phyloP scores from a whole-genome alignment of 2,113 vertebrate genomes.

The Baryphthengus martii region DNA sequence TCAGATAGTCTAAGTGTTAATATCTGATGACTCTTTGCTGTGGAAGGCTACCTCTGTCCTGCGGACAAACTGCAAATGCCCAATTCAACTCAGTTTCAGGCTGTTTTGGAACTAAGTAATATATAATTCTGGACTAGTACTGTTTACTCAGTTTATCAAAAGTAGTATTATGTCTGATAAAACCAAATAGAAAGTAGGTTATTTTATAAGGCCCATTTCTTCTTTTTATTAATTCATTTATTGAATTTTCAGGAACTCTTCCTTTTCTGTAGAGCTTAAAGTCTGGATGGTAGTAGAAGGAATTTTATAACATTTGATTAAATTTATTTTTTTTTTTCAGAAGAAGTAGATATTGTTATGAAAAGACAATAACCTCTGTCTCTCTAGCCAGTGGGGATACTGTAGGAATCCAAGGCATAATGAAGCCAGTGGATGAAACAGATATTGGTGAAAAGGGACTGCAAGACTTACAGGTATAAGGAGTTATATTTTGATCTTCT shows the following conservation, averaged over 20 bases:
- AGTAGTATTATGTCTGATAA: not conserved
- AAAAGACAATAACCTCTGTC: not conserved
- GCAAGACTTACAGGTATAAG: not conserved
- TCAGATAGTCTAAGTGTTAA: not conserved
- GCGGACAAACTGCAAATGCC: not conserved
- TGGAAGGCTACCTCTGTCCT: not conserved
- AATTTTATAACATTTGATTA: not conserved
- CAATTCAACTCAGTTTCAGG: not conserved
- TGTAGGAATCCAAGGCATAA: not conserved
- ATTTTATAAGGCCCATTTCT: not conserved
- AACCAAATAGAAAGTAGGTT: not conserved
- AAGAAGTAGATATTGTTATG: not conserved
- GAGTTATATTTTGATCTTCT: not conserved
- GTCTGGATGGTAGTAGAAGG: not conserved
- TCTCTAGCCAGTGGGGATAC: not conserved
- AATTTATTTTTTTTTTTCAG: not conserved
- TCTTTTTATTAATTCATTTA: not conserved
- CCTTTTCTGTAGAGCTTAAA: not conserved
- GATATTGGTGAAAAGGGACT: not conserved
- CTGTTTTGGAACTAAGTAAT: not conserved
- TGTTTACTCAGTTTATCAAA: not conserved
- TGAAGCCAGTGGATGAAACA: not conserved
- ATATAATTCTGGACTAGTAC: not conserved
- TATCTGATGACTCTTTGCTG: rapidly evolving
- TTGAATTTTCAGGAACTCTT: not conserved